These are phyloP conservation scores for Graptemys geographica DNA, from an alignment of 2,797 vertebrate genomes.

Conservation along the genomic window DNA sequence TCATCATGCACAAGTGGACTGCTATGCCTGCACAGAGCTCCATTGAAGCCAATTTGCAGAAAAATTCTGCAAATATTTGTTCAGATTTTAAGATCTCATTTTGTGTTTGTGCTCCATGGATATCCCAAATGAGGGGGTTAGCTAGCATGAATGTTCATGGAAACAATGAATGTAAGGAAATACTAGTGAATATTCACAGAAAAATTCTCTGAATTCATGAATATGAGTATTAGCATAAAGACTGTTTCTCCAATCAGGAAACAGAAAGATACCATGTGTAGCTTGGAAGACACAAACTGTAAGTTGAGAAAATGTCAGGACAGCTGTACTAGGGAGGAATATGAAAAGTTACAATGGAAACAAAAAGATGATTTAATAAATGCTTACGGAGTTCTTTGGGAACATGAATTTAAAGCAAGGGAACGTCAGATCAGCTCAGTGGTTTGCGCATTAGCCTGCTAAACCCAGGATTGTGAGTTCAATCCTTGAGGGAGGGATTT, in stretches of 20 bases:
- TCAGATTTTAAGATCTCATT: not conserved
- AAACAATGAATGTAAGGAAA: not conserved
- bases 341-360: not conserved
- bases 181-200: not conserved
- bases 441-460: too few species aligned
- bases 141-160: not conserved
- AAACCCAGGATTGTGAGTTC: too few species aligned
- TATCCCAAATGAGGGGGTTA: not conserved
- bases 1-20: accelerated
- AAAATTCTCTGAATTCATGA: not conserved
- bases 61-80: not conserved
- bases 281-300: not conserved
- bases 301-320: not conserved
- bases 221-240: not conserved
- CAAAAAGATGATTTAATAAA: not conserved
- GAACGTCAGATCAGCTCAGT: not conserved
- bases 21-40: not conserved
- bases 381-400: not conserved
- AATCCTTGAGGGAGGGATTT: too few species aligned
- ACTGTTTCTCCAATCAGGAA: not conserved
- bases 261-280: not conserved
- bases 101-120: not conserved
- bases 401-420: not conserved
- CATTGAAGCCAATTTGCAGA: not conserved
- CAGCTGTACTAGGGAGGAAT: not conserved